Base-by-base conservation (phyloP, 2,888 invertebrate species). In the Zeuzera pyrina region DNA sequence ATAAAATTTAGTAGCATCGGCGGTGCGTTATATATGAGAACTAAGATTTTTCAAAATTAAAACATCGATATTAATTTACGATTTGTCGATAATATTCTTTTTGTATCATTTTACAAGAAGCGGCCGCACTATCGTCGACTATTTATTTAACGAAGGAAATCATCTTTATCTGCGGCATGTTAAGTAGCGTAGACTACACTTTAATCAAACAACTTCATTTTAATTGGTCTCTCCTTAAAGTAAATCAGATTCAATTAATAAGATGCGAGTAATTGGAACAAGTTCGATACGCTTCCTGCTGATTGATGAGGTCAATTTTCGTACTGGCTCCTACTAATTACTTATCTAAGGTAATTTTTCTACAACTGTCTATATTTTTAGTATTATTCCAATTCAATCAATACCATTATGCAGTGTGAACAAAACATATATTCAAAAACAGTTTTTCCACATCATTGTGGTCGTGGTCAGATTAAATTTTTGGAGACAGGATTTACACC, bases 201-300 rank as follows among this genome's bases (percentile, higher is more conserved):
- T 66, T 69, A 67, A 71, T 72, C 64, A 58, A 58, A 67, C 58
- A 61, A 57, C 49, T 57, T 59, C 46, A 60, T 45, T 70, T 72
- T 72, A 68, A 73, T 71, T 69, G 63, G 66, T 50, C 46, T 53
- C 48, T 47, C 57, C 57, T 43, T 55, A 41, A 43, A 36, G 42
- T 47, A 56, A 66, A 67, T 67, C 46, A 55, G 56, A 57, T 57
- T 66, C 62, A 67, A 71, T 77, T 73, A 73, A 74, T 64, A 61
- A 59, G 52, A 54, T 47, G 45, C 49, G 56, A 57, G 57, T 66
- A 65, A 74, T 67, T 67, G 60, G 62, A 62, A 57, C 57, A 58
- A 52, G 34, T 46, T 49, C 41, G 50, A 56, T 43, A 36, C 49
- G 49, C 55, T 59, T 59, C 53, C 49, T 12, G 37, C 52, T 63